These are phyloP conservation scores for Spodoptera littoralis DNA, from an alignment of 2,888 invertebrate species.

Conservation along the genomic window DNA sequence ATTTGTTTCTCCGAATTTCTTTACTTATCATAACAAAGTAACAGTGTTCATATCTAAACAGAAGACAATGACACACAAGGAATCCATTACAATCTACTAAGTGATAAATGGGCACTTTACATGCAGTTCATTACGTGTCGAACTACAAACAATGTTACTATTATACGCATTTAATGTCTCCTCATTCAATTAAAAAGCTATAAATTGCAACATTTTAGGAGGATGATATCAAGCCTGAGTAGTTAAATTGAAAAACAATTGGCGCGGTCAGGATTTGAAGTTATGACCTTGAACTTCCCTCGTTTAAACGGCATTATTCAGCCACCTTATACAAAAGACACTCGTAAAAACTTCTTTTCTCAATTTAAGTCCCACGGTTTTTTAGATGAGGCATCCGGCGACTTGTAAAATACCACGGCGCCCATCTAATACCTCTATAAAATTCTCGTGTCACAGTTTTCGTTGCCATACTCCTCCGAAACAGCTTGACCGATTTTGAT, in stretches of 20 bases:
- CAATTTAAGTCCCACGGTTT: too few species aligned
- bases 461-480: too few species aligned
- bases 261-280: background rate
- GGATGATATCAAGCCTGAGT: constrained; percentile 27
- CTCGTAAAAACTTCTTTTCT: too few species aligned
- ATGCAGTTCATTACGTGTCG: constrained; percentile 27
- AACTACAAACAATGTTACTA: constrained; percentile 14
- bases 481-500: too few species aligned
- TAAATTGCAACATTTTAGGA: constrained; percentile 13
- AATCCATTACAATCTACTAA: constrained; percentile 1
- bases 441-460: too few species aligned
- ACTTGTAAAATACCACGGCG: too few species aligned
- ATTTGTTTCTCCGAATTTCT: too few species aligned
- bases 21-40: background rate
- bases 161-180: constrained; percentile 14
- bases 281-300: too few species aligned
- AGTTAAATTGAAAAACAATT: background rate
- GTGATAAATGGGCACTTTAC: constrained; percentile 31
- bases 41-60: background rate
- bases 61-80: constrained; percentile 2
- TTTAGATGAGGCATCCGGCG: too few species aligned
- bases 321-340: too few species aligned
- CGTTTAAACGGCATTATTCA: too few species aligned
- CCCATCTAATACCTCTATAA: too few species aligned
- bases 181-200: constrained; percentile 11